Percentiles rank a stretch among this genome's conserved stretches.
phyloP scores from a whole-genome alignment of 2,797 vertebrate species.

The Scolopax bukidnonensis region DNA sequence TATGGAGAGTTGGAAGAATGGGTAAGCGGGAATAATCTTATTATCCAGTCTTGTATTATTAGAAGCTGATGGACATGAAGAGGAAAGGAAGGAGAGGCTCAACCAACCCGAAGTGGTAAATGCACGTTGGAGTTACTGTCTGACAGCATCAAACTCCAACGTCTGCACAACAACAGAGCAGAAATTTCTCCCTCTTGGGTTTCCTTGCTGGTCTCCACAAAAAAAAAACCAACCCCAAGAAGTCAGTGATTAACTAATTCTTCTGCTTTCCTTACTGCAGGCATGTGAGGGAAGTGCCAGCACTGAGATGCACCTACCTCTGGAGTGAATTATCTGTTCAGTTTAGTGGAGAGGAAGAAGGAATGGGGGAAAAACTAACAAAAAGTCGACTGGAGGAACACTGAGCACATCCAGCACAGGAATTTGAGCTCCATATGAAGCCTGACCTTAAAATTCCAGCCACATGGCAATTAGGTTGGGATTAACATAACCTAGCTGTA shows the following conservation, averaged over 20 bases:
- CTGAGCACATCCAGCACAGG: neutral
- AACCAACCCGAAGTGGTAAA: neutral
- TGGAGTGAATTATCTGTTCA: neutral
- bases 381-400: neutral
- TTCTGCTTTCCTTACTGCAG: neutral
- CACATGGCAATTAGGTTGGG: slow-evolving; percentile 39
- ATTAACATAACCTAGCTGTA: slow-evolving; percentile 39
- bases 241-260: neutral
- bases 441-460: slow-evolving; percentile 45
- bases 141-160: neutral
- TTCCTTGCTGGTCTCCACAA: neutral
- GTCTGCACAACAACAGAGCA: neutral
- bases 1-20: accelerated
- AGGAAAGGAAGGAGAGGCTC: neutral
- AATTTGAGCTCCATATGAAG: slow-evolving; percentile 12
- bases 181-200: neutral
- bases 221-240: neutral
- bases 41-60: accelerated
- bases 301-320: neutral
- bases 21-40: neutral
- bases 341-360: neutral
- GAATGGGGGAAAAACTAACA: neutral
- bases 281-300: neutral
- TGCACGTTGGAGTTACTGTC: accelerated
- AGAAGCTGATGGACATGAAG: neutral